Percentiles rank a stretch among this genome's conserved stretches.
Evolutionary conservation across 53 echinoderm and acorn worm genomes (phyloP).

Genomic region (Holothuria leucospilota): DNA sequence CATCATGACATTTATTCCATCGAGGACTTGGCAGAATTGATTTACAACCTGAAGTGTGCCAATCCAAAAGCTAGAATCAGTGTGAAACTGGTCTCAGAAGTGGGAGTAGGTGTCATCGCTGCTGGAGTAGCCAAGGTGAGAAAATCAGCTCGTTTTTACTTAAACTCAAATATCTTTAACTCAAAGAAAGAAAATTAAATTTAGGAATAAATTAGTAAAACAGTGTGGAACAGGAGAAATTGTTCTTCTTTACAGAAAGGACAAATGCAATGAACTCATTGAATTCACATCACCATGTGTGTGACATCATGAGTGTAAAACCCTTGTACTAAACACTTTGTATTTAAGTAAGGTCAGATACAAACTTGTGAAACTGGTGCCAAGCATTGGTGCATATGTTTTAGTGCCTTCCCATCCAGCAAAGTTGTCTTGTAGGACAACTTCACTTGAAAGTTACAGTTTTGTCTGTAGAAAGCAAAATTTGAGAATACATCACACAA

Average conservation of each 20-base stretch:
- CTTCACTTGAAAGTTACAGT: no score
- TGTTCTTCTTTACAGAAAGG: not conserved
- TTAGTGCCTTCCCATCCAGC: no score
- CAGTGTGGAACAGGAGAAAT: not conserved
- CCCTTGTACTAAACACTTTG: not conserved
- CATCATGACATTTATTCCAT: constrained; percentile 99
- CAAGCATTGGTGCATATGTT: no score
- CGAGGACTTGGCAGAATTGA: constrained; percentile 94
- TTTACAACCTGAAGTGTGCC: constrained; percentile 97
- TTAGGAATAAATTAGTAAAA: no score
- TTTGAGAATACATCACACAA: no score
- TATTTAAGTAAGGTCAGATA: no score
- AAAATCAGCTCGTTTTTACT: no score
- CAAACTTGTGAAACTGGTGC: no score
- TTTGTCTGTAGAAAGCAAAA: no score
- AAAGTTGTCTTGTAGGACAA: no score
- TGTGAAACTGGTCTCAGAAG: constrained; percentile 99
- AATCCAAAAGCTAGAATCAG: constrained; percentile 97
- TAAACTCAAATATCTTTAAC: not conserved
- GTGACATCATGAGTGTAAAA: no score
- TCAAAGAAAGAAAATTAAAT: not conserved
- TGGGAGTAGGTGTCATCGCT: constrained; percentile 96
- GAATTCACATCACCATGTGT: not conserved
- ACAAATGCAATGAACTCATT: not conserved
- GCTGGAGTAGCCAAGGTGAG: constrained; percentile 98